Conservation (phyloP, 2,113 vertebrate species). For the Nanger granti region DNA sequence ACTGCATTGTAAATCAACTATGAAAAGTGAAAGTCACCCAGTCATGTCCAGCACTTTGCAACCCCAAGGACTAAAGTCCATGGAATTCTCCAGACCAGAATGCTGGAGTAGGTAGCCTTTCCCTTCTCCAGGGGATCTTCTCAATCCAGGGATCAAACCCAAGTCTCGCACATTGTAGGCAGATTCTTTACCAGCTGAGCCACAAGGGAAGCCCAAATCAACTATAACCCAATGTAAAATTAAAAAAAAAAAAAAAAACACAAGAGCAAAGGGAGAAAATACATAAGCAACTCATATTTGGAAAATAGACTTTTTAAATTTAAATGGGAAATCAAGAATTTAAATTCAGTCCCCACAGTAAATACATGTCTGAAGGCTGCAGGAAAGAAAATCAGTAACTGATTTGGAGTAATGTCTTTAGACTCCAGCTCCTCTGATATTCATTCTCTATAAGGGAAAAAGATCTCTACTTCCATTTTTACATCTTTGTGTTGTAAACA, state of each 20-base stretch:
- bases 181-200: background rate
- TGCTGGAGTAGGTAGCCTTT: background rate
- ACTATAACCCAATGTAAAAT: background rate
- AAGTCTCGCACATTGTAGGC: rapidly evolving
- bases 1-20: background rate
- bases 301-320: background rate
- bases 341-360: background rate
- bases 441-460: background rate
- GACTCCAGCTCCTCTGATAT: background rate
- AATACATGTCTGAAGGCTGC: background rate
- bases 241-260: background rate
- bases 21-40: background rate
- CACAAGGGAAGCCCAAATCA: background rate
- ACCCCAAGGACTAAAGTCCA: background rate
- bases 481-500: background rate
- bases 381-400: background rate
- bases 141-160: background rate
- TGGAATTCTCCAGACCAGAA: background rate
- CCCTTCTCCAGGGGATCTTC: background rate
- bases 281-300: background rate
- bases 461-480: background rate
- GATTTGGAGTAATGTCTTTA: background rate
- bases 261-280: background rate
- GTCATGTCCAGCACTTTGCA: rapidly evolving
- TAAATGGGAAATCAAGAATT: background rate